Conservation (phyloP, 1,140 invertebrate species). For the Planococcus citri region DNA sequence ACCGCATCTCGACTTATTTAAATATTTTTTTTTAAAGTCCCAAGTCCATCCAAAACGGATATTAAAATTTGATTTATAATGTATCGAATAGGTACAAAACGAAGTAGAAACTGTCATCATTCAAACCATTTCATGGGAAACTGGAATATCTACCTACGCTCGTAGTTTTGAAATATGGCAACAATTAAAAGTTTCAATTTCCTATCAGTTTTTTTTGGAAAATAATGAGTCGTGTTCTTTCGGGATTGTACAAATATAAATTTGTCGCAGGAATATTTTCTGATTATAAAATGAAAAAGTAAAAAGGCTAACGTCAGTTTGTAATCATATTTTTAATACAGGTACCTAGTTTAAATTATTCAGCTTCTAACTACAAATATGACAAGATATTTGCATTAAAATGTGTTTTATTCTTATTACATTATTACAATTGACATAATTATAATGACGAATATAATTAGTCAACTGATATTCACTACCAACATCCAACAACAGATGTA, state of each 20-base stretch:
- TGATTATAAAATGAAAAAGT: background rate
- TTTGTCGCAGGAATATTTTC: too few species aligned
- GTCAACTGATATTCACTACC: background rate
- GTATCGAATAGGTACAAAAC: background rate
- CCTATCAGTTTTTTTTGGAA: too few species aligned
- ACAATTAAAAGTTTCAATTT: background rate
- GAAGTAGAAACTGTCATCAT: background rate
- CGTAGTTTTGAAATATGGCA: background rate
- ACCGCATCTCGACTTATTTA: too few species aligned
- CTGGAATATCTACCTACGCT: background rate
- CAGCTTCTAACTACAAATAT: background rate
- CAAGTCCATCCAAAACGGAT: background rate
- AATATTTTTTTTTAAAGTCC: background rate
- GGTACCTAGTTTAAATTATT: too few species aligned
- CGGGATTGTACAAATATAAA: too few species aligned
- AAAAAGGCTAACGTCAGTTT: background rate
- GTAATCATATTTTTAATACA: too few species aligned
- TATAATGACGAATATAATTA: background rate
- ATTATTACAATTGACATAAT: background rate
- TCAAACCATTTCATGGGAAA: too few species aligned
- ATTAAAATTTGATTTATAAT: too few species aligned
- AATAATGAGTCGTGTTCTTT: too few species aligned
- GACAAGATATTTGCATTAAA: background rate
- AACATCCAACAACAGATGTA: background rate
- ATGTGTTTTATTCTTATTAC: background rate